Conservation (phyloP, 1,140 invertebrate genomes). For the Diabrotica virgifera region DNA sequence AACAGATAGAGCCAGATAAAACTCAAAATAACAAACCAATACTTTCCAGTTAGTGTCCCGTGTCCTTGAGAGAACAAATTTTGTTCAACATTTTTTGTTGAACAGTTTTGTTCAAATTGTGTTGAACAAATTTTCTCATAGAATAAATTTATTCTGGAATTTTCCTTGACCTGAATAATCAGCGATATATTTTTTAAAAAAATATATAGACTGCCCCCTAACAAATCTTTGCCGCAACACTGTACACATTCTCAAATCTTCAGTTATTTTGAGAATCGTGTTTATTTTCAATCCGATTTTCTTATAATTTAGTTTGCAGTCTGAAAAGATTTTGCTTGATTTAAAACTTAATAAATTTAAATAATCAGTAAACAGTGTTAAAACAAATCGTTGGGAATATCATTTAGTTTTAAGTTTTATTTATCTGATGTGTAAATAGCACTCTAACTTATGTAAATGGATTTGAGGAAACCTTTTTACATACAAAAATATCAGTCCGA, state of each 20-base stretch:
- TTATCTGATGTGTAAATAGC: background rate
- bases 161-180: too few species aligned
- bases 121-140: too few species aligned
- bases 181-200: too few species aligned
- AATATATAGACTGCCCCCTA: too few species aligned
- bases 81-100: too few species aligned
- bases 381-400: constrained; percentile 1
- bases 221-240: too few species aligned
- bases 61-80: too few species aligned
- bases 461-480: background rate
- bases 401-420: constrained; percentile 3
- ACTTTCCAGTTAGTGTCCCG: too few species aligned
- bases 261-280: background rate
- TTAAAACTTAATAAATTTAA: constrained; percentile 13
- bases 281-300: background rate
- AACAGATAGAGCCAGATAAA: too few species aligned
- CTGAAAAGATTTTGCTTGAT: constrained; percentile 6
- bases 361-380: constrained; percentile 15
- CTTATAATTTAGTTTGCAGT: background rate
- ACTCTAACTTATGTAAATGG: constrained; percentile 2
- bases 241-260: background rate
- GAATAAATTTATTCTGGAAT: too few species aligned
- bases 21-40: too few species aligned
- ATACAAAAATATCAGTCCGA: background rate
- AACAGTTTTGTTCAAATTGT: too few species aligned